Evolutionary conservation across 2,888 invertebrate species (phyloP), one percentile per base, ranked within the genome.

Genomic region (Melipona beecheii): DNA sequence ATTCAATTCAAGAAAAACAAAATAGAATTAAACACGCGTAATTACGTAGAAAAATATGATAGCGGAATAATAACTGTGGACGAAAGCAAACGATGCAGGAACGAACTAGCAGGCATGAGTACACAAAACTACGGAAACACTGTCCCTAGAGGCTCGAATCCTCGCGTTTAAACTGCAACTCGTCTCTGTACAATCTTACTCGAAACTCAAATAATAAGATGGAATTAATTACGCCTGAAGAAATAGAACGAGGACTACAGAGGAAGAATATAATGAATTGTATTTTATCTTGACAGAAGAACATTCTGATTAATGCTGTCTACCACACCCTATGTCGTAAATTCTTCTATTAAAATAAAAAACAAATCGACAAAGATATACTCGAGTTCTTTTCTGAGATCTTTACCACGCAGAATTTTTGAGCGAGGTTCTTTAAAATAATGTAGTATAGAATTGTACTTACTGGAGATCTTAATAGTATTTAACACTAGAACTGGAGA

Each of bases 221-320:
- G 0, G n/a, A 49, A 54, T 65, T 49, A 72, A 77, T 77, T 77
- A 62, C 72, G 52, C 54, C 17, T 1, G 43, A 19, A 65, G 31
- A 19, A 27, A 77, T 36, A 36, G 49, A n/a, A 56, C 13, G n/a
- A 56, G n/a, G 1, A n/a, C 21, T n/a, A 56, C n/a, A 56, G 56
- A 56, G 5, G 15, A 56, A 56, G 56, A 15, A n/a, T n/a, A 5
- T 5, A 5, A n/a, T 6, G 15, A n/a, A 5, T 56, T 56, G 13
- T 5, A 5, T n/a, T 56, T n/a, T 15, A n/a, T 56, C n/a, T 56
- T n/a, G 13, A 56, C 4, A 56, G 56, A 0, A 4, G n/a, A 13
- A 13, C n/a, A 4, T 56, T 56, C n/a, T n/a, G n/a, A n/a, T 36
- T 36, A 6, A 36, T 36, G 36, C 36, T 36, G 6, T 9, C 36